Conservation (phyloP, 2,113 vertebrate genomes). For the Solea senegalensis region DNA sequence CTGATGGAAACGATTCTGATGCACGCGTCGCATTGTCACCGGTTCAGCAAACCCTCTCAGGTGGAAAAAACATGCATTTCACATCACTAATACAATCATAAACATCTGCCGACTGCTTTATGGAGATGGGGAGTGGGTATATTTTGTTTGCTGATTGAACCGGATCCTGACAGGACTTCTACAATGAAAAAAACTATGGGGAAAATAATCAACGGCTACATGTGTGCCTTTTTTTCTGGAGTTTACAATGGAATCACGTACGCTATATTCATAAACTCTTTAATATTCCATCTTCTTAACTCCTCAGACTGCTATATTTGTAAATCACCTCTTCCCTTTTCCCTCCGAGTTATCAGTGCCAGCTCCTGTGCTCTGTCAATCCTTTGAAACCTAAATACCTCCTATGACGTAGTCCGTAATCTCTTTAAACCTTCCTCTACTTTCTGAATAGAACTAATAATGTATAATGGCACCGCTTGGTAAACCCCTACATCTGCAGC, state of each 20-base stretch:
- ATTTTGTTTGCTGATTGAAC: slow-evolving; percentile 74
- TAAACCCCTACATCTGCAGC: slow-evolving; percentile 35
- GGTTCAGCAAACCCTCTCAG: slow-evolving; percentile 68
- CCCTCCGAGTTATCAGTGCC: slow-evolving; percentile 42
- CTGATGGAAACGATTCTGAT: slow-evolving; percentile 77
- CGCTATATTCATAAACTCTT: slow-evolving; percentile 26
- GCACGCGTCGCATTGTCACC: slow-evolving; percentile 57
- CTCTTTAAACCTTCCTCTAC: slow-evolving; percentile 62
- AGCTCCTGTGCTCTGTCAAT: slow-evolving; percentile 36
- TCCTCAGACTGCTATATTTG: not conserved
- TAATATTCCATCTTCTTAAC: slow-evolving; percentile 22
- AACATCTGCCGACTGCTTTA: slow-evolving; percentile 57
- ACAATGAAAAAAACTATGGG: slow-evolving; percentile 45
- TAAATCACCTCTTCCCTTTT: not conserved
- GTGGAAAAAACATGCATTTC: slow-evolving; percentile 77
- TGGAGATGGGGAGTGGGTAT: slow-evolving; percentile 54
- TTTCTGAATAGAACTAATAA: slow-evolving; percentile 63
- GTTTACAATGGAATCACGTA: slow-evolving; percentile 15
- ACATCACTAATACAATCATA: slow-evolving; percentile 72
- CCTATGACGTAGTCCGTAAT: slow-evolving; percentile 43
- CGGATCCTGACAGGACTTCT: slow-evolving; percentile 59
- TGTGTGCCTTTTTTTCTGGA: slow-evolving; percentile 18
- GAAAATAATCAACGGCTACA: slow-evolving; percentile 24
- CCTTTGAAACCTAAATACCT: slow-evolving; percentile 51
- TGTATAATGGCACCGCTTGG: slow-evolving; percentile 33